Conservation (phyloP, 2,113 vertebrate species). For the Sardina pilchardus region DNA sequence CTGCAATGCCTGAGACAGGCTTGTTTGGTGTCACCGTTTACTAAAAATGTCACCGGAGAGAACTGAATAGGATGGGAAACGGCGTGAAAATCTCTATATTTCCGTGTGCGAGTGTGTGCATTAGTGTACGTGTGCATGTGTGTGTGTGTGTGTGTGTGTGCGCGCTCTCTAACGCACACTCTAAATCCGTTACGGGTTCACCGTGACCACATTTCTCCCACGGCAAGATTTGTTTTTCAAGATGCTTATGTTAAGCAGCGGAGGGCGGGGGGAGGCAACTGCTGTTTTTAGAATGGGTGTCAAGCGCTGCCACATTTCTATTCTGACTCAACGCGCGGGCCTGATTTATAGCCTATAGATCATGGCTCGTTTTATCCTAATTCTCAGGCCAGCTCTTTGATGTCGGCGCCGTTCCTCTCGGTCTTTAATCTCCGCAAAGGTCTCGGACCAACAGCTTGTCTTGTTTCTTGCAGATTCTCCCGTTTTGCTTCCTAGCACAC, state of each 20-base stretch:
- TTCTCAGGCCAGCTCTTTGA: conserved; percentile 15
- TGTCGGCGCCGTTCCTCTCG: neutral
- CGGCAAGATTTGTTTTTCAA: conserved; percentile 6
- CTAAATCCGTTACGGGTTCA: conserved; percentile 1
- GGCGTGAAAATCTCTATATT: neutral
- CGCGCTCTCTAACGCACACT: neutral
- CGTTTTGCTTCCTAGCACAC: neutral
- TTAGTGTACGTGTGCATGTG: neutral
- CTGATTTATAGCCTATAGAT: conserved; percentile 11
- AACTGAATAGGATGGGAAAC: neutral
- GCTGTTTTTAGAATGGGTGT: neutral
- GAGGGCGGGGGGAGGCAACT: neutral
- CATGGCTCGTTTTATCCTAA: neutral
- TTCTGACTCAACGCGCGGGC: neutral
- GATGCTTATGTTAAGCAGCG: neutral
- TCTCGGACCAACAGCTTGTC: conserved; percentile 12
- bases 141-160: conserved; percentile 11
- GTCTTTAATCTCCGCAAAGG: conserved; percentile 8
- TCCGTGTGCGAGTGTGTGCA: neutral
- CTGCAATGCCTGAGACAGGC: conserved; percentile 10
- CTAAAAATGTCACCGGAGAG: conserved; percentile 2
- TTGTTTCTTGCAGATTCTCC: neutral
- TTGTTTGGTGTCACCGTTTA: conserved; percentile 16
- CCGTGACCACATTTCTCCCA: conserved; percentile 1
- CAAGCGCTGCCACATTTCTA: neutral